phyloP scores from a whole-genome alignment of 2,888 invertebrate genomes.

The Tyria jacobaeae region DNA sequence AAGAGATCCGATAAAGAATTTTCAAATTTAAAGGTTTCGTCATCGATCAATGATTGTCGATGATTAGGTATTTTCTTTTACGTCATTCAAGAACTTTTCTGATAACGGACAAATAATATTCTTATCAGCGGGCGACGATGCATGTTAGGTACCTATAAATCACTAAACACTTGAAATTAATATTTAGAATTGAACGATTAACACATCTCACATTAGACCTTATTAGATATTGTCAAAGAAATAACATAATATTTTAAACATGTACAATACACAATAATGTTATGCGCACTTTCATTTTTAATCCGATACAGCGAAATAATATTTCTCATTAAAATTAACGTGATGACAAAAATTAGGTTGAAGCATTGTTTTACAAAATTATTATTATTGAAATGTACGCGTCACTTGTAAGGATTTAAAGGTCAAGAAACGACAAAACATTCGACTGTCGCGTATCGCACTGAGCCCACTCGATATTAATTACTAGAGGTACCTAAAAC shows the following conservation, averaged over 20 bases:
- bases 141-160: conserved; percentile 5
- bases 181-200: not conserved
- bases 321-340: not conserved
- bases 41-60: not conserved
- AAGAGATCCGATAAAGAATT: not conserved
- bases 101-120: conserved; percentile 18
- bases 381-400: conserved; percentile 37
- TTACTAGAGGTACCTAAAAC: conserved; percentile 60
- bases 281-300: conserved; percentile 28
- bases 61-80: conserved; percentile 11
- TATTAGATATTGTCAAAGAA: not conserved
- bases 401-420: conserved; percentile 53
- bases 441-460: conserved; percentile 60
- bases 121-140: conserved; percentile 12
- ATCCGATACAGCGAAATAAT: not conserved
- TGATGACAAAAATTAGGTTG: conserved; percentile 9
- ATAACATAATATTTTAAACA: conserved; percentile 5
- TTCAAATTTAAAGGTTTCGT: conserved; percentile 1
- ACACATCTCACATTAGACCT: not conserved
- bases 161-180: conserved; percentile 11
- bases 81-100: conserved; percentile 14
- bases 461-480: conserved; percentile 63
- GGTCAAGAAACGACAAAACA: conserved; percentile 64
- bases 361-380: conserved; percentile 36
- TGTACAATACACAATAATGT: no score